A percentile compares a stretch with the other conserved stretches of the same genome.
Evolutionary conservation across 2,797 vertebrate species (phyloP).

Genomic region (Molossus alvarezi): DNA sequence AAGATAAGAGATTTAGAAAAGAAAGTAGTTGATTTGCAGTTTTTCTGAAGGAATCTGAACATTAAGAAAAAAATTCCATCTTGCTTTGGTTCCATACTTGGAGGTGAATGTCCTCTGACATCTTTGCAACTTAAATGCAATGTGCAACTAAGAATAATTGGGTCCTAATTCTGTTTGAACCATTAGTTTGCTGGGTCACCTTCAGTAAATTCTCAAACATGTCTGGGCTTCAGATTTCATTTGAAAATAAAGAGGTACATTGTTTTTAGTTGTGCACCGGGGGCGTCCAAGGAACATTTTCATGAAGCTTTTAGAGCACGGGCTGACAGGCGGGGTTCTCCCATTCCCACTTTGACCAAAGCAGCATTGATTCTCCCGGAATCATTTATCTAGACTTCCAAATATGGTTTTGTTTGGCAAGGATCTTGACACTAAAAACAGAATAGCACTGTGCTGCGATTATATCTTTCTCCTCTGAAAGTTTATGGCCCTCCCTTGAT

Average conservation of each 20-base stretch:
- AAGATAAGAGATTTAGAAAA: neutral
- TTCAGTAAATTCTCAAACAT: neutral
- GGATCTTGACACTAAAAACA: conserved; percentile 47
- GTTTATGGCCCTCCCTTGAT: conserved; percentile 1
- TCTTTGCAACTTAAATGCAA: conserved; percentile 24
- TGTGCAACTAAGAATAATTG: conserved; percentile 7
- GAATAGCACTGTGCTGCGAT: neutral
- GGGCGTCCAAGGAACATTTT: neutral
- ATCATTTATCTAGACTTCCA: conserved; percentile 50
- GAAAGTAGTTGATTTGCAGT: conserved; percentile 46
- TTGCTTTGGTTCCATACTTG: neutral
- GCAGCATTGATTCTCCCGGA: neutral
- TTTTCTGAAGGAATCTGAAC: conserved; percentile 30
- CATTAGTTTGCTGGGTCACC: neutral
- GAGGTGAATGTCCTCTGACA: neutral
- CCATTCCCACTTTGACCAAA: neutral
- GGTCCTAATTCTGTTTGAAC: conserved; percentile 57
- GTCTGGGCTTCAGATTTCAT: conserved; percentile 34
- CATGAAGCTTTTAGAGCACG: neutral
- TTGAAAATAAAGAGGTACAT: neutral
- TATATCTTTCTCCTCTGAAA: conserved; percentile 21
- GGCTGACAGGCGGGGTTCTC: neutral
- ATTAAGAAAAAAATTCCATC: neutral
- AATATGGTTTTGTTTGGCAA: conserved; percentile 72
- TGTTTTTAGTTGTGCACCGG: neutral